Conservation (phyloP, 2,113 vertebrate species). For the Hydrolagus affinis region DNA sequence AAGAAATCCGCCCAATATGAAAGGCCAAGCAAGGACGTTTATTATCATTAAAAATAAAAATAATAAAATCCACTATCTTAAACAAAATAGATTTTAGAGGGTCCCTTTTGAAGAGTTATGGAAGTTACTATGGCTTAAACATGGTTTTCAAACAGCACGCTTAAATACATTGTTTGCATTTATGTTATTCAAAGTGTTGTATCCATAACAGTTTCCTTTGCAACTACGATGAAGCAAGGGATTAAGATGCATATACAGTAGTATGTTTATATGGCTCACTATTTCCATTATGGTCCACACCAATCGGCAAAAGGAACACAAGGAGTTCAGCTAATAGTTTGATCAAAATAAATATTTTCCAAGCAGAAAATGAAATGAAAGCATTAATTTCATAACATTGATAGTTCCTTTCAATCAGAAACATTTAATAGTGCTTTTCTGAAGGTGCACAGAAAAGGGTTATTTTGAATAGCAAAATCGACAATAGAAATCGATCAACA, state of each 20-base stretch:
- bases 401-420: conserved; percentile 23
- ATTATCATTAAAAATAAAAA: no score
- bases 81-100: no score
- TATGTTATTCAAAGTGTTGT: not conserved
- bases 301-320: not conserved
- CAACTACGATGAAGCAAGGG: not conserved
- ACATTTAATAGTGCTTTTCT: conserved; percentile 14
- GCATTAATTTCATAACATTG: not conserved
- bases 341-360: not conserved
- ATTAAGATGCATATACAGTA: no score
- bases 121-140: no score
- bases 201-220: not conserved
- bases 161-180: no score
- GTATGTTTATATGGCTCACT: no score
- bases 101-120: no score
- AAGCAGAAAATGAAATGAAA: not conserved
- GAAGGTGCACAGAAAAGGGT: not conserved
- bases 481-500: conserved; percentile 10
- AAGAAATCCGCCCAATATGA: no score
- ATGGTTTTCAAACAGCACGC: no score
- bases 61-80: no score
- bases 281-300: not conserved
- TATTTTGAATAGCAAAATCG: not conserved
- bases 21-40: no score
- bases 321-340: not conserved